Evolutionary conservation across 1,140 invertebrate species (phyloP).

Genomic region (Temnothorax nylanderi): DNA sequence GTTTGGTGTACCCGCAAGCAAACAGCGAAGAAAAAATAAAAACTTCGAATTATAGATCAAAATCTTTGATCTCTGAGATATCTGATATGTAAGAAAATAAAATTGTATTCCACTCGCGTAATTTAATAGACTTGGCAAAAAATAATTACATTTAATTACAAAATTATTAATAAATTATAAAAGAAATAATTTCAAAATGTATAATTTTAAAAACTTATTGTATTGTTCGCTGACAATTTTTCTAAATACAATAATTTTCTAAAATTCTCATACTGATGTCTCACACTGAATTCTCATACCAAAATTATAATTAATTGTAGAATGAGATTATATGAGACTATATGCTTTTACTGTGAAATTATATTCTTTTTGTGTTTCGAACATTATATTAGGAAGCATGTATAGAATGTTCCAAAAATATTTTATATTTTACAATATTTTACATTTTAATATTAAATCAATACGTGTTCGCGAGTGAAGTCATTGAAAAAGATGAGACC

Average conservation of each 20-base stretch:
- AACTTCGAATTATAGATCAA: not conserved
- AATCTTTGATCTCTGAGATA: not conserved
- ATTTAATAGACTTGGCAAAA: too few relatives aligned
- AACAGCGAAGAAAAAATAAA: not conserved
- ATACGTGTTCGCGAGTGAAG: not conserved
- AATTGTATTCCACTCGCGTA: not conserved
- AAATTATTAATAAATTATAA: not conserved
- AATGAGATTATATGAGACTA: not conserved
- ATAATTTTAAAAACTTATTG: not conserved
- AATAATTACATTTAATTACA: not conserved
- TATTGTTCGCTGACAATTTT: not conserved
- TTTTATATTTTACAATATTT: not conserved
- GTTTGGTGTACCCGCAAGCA: not conserved
- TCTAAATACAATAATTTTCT: not conserved
- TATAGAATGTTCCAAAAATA: not conserved
- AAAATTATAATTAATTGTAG: not conserved
- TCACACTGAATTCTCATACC: not conserved
- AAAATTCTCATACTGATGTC: not conserved
- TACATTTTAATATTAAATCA: not conserved
- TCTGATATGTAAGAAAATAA: not conserved
- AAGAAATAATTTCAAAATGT: not conserved
- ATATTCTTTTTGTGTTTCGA: not conserved
- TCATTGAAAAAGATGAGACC: not conserved
- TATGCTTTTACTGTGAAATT: not conserved
- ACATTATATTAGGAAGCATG: not conserved